Evolutionary conservation across 1,140 invertebrate species (phyloP), one percentile per base, ranked within the genome.

Genomic region (Radopholus similis): DNA sequence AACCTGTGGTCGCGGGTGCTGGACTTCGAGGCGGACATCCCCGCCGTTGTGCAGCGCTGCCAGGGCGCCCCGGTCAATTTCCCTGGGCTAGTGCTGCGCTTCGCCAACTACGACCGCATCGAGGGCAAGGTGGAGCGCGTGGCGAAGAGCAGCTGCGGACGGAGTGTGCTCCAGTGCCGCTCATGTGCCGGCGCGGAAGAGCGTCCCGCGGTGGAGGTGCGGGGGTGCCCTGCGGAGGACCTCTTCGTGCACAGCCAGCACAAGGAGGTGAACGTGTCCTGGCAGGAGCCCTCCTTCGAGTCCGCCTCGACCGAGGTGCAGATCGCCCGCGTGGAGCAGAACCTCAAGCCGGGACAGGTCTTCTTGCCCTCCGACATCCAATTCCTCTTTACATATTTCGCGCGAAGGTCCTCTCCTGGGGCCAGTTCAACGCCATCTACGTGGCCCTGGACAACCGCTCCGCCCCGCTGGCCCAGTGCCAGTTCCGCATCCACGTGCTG

Each of bases 231-330:
- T 11, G 53, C 21, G 13, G 90, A 91, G 32, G 91, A 94, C 84
- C 85, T 95, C 35, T 95, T 92, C 91, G 90, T 95, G 0, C 91
- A 93, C 70, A 91, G 91, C 2, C 90, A 90, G 74, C 92, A 94
- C 75, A 91, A 91, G 64, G 92, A 92, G 0, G 89, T 91, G 0
- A 87, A 91, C 64, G 92, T 96, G 0, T 89, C 87, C n/a, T 96
- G 93, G 93, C 90, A 93, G 80, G 91, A 93, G 72, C 93, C 93
- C 0, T 87, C 88, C 69, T 95, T 95, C 80, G 89, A 88, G 64
- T 91, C 32, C 28, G 47, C 94, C 76, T 93, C 93, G 78, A 88
- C 92, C 34, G 90, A 88, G 2, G 87, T 92, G 23, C 86, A 87
- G 0, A 89, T 88, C 77, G 87, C 92, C 26, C 87, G 90, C 66